Evolutionary conservation across 2,113 vertebrate genomes (phyloP).

Genomic region (Coptodon bakossiorum): DNA sequence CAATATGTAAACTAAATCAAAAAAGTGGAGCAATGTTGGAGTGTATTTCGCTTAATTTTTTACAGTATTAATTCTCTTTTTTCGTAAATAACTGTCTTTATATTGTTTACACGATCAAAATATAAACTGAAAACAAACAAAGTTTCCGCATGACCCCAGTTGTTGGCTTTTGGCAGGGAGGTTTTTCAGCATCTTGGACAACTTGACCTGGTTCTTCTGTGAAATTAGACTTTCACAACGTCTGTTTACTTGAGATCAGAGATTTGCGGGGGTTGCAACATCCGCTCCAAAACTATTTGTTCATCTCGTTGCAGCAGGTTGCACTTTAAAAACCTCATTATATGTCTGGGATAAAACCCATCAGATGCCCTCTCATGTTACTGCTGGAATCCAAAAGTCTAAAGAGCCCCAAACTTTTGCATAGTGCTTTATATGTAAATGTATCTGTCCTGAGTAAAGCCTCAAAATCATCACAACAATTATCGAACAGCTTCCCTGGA

Average conservation of each 20-base stretch:
- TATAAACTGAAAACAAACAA: neutral
- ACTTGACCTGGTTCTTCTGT: neutral
- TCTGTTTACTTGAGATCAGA: neutral
- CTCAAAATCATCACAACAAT: neutral
- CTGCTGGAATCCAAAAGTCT: neutral
- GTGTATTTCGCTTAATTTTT: neutral
- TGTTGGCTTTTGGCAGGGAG: neutral
- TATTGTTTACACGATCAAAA: neutral
- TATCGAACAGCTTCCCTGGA: neutral
- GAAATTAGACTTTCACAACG: neutral
- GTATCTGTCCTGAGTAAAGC: neutral
- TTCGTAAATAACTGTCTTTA: neutral
- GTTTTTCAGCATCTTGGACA: neutral
- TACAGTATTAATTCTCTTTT: neutral
- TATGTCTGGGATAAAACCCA: neutral
- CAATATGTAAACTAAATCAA: neutral
- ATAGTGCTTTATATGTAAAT: neutral
- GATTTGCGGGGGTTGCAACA: neutral
- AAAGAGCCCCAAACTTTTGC: neutral
- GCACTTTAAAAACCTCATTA: neutral
- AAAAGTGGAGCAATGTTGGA: neutral
- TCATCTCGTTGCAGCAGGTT: neutral
- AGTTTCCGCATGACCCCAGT: neutral
- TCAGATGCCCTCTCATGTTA: neutral
- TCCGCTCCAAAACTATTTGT: neutral